phyloP scores from a whole-genome alignment of 37 sponge, comb jelly and placozoan species.

The Geodia barretti region DNA sequence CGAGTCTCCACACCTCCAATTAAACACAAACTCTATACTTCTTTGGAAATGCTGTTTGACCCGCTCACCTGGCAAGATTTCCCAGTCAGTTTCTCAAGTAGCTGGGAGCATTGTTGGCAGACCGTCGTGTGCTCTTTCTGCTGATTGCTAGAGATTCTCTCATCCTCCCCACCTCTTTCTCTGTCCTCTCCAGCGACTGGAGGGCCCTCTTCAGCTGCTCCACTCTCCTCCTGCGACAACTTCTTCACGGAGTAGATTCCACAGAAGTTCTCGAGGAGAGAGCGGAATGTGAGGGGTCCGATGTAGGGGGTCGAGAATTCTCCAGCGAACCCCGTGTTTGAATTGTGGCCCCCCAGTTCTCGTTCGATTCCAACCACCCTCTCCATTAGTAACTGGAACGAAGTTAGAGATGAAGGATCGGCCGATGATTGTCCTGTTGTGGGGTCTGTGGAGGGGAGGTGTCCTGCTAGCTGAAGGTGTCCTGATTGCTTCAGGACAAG shows the following conservation, averaged over 20 bases:
- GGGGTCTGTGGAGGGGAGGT: background rate
- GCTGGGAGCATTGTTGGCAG: background rate
- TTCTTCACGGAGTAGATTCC: constrained; percentile 49
- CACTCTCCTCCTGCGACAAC: background rate
- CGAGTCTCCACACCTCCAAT: background rate
- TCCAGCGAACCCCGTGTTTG: background rate
- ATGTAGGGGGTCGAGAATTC: constrained; percentile 46
- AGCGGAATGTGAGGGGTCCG: constrained; percentile 52
- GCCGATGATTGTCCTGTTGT: background rate
- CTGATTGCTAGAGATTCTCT: constrained; percentile 31
- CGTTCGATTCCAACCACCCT: constrained; percentile 28
- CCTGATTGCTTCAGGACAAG: constrained; percentile 49
- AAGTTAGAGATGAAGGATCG: background rate
- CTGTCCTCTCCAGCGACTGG: constrained; percentile 22
- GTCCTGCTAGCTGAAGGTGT: constrained; percentile 50
- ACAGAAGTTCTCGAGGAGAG: constrained; percentile 64
- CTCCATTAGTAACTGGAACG: constrained; percentile 49
- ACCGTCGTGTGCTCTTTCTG: constrained; percentile 21
- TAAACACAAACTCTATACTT: background rate
- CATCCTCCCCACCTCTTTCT: constrained; percentile 34
- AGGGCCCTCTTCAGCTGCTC: constrained; percentile 28
- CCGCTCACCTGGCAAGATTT: constrained; percentile 49
- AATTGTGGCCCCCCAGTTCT: background rate
- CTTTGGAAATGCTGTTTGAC: too few relatives aligned
- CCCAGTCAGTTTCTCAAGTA: constrained; percentile 45